Conservation (phyloP, 2,113 vertebrate genomes). For the Eclectus roratus region DNA sequence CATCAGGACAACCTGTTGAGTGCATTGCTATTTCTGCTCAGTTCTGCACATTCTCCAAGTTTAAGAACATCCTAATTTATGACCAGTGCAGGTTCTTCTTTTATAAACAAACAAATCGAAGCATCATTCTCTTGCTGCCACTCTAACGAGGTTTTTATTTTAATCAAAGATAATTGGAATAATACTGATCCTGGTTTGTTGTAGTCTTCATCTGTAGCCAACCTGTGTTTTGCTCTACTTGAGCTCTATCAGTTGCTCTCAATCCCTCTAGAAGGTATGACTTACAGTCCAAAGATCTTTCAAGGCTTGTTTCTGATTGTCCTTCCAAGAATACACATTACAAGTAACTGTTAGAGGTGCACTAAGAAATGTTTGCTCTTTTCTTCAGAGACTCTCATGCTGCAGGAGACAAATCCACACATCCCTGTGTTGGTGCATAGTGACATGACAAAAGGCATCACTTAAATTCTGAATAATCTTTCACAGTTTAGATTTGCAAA, state of each 20-base stretch:
- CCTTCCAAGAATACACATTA: background rate
- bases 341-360: background rate
- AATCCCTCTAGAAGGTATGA: background rate
- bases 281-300: background rate
- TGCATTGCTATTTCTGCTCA: background rate
- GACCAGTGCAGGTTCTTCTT: background rate
- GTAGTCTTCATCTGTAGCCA: background rate
- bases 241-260: background rate
- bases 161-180: background rate
- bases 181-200: background rate
- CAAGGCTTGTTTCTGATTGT: background rate
- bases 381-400: background rate
- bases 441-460: background rate
- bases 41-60: background rate
- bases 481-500: background rate
- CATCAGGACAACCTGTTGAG: background rate
- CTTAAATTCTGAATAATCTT: background rate
- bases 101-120: background rate
- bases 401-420: background rate
- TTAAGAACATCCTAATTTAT: background rate
- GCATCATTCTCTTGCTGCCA: background rate
- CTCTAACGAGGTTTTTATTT: background rate
- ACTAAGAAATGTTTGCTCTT: background rate
- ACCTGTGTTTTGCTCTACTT: background rate
- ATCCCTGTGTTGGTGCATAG: background rate